phyloP scores from a whole-genome alignment of 1,140 invertebrate genomes.

The Tribolium madens region DNA sequence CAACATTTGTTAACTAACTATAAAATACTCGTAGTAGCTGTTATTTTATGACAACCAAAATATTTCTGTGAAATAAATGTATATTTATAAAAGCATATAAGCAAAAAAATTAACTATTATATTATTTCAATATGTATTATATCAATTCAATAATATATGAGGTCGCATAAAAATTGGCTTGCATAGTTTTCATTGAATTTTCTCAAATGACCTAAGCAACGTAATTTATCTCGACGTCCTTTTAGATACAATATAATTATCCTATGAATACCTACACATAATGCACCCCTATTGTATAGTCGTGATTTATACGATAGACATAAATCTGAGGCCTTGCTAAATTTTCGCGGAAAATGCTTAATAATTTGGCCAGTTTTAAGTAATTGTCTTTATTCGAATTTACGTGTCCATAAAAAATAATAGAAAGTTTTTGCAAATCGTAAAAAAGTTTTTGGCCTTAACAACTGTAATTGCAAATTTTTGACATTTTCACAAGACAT shows the following conservation, averaged over 20 bases:
- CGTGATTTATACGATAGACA: slow-evolving; percentile 18
- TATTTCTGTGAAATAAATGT: no score
- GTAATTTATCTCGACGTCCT: neutral
- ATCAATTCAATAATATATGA: neutral
- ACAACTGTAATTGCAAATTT: no score
- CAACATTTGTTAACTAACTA: no score
- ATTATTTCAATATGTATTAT: no score
- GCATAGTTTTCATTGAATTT: neutral
- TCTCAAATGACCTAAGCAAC: neutral
- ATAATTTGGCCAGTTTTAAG: slow-evolving; percentile 22
- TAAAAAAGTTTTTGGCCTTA: no score
- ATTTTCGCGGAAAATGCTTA: slow-evolving; percentile 4
- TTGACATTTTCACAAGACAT: no score
- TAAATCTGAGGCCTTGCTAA: neutral
- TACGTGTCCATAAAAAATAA: neutral
- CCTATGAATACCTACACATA: slow-evolving; percentile 21
- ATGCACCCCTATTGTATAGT: slow-evolving; percentile 4
- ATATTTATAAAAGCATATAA: no score
- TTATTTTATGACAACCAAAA: no score
- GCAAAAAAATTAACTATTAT: no score
- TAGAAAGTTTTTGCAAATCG: no score
- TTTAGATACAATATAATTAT: slow-evolving; percentile 23
- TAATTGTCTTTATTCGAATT: neutral
- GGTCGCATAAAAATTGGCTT: neutral
- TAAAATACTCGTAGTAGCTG: no score